Percentiles rank a stretch among this genome's conserved stretches.
Evolutionary conservation across 2,113 vertebrate species (phyloP).

Genomic region (Megaceryle torquata): DNA sequence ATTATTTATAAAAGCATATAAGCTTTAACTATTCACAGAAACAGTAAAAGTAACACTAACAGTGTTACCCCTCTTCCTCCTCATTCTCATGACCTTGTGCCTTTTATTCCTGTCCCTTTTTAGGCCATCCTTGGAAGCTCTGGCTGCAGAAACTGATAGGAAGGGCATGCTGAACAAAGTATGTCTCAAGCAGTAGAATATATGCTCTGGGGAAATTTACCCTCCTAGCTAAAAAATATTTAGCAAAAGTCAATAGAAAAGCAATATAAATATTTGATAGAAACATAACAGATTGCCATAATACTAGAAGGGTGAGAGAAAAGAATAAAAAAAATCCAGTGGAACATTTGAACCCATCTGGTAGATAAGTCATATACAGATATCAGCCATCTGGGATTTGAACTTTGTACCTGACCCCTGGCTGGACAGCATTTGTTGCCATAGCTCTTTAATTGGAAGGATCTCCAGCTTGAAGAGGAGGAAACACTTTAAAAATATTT

Average conservation of each 20-base stretch:
- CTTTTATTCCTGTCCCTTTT: not conserved
- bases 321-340: constrained; percentile 23
- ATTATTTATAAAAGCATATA: not conserved
- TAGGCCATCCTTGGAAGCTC: not conserved
- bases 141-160: not conserved
- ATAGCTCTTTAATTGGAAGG: constrained; percentile 49
- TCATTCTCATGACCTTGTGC: accelerated
- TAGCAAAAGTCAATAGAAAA: not conserved
- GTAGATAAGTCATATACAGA: not conserved
- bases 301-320: not conserved
- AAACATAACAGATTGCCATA: constrained; percentile 46
- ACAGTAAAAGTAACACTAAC: not conserved
- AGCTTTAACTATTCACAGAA: not conserved
- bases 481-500: constrained; percentile 18
- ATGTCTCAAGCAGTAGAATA: not conserved
- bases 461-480: not conserved
- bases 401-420: constrained; percentile 49
- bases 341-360: constrained; percentile 69
- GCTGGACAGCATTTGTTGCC: constrained; percentile 23
- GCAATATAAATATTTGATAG: constrained; percentile 75
- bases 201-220: not conserved
- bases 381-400: constrained; percentile 62
- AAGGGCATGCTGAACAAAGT: not conserved
- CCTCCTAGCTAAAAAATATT: not conserved
- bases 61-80: not conserved